Evolutionary conservation across 2,113 vertebrate species (phyloP), one percentile per base, ranked within the genome.

Genomic region (Microtus richardsoni): DNA sequence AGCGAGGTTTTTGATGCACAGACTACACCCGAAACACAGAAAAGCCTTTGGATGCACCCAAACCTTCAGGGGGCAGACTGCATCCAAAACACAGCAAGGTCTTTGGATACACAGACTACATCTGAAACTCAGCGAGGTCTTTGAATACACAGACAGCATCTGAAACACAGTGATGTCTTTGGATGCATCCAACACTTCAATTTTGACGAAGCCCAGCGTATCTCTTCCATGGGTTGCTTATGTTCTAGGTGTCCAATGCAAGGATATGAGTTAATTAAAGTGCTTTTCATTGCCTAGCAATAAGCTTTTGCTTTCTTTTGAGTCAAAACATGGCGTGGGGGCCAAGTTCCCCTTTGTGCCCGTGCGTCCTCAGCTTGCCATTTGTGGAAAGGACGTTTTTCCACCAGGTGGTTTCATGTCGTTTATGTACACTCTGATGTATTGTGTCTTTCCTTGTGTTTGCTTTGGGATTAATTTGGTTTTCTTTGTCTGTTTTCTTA

Each of bases 401-500:
- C 28, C 28, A 64, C 26, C 30, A 7, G 90, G 26, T 68, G 30
- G 16, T 28, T 58, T 54, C 26, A 54, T 77, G 62, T 41, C 16
- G 30, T 71, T 88, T 88, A 24, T 49, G 44, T 80, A 64, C 10
- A 80, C 10, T 52, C 12, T 49, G 68, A 12, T 74, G 36, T 54
- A 54, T 44, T 83, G 44, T 74, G 79, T 88, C 19, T 41, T 62
- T 88, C 52, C 62, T 88, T 62, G 11, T 64, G 41, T 39, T 64
- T 83, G 17, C 52, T 41, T 82, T 83, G 54, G 54, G 17, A 74
- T 83, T 82, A 82, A 82, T 64, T 74, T 94, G 66, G 33, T 52
- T 82, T 88, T 62, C 77, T 82, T 82, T 94, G 77, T 73, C 85
- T 52, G 26, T 47, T 94, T 83, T 41, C 24, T 83, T 82, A 88